A percentile compares a stretch with the other conserved stretches of the same genome.
Evolutionary conservation across 1,140 invertebrate genomes (phyloP).

Genomic region (Temnothorax nylanderi): DNA sequence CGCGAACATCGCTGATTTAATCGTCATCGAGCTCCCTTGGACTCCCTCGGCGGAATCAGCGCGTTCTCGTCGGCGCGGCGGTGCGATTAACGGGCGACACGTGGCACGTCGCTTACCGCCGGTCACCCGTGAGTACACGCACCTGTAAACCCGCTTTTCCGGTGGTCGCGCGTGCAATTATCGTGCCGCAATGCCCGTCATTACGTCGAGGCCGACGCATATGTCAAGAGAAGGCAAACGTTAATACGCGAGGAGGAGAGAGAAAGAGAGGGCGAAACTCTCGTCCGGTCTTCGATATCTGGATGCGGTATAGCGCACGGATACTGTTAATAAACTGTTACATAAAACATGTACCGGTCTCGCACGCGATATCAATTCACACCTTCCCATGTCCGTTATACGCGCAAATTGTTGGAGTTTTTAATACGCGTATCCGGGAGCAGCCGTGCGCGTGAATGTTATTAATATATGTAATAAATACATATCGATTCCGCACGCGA

Average conservation of each 20-base stretch:
- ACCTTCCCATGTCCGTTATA: not conserved
- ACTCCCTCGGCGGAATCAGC: conserved; percentile 16
- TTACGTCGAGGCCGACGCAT: conserved; percentile 57
- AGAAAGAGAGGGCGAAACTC: not conserved
- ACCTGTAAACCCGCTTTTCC: conserved; percentile 74
- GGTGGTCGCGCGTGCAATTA: conserved; percentile 62
- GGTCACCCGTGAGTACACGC: conserved; percentile 65
- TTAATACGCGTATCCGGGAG: conserved; percentile 8
- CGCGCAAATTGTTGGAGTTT: not conserved
- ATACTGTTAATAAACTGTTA: not conserved
- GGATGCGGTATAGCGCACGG: not conserved
- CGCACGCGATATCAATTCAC: conserved; percentile 2
- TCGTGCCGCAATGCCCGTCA: conserved; percentile 59
- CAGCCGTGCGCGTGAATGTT: not conserved
- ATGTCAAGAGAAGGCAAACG: conserved; percentile 64
- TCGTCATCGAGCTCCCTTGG: not conserved
- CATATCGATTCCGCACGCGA: not conserved
- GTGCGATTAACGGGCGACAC: conserved; percentile 59
- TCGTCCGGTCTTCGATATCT: not conserved
- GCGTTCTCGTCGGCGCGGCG: not conserved
- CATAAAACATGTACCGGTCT: not conserved
- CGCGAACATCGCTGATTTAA: not conserved
- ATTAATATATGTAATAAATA: conserved; percentile 5
- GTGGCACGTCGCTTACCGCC: conserved; percentile 47
- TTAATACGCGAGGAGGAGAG: not conserved